These are phyloP conservation scores for Pseudoips prasinana DNA, from an alignment of 2,888 invertebrate species.

Conservation along the genomic window DNA sequence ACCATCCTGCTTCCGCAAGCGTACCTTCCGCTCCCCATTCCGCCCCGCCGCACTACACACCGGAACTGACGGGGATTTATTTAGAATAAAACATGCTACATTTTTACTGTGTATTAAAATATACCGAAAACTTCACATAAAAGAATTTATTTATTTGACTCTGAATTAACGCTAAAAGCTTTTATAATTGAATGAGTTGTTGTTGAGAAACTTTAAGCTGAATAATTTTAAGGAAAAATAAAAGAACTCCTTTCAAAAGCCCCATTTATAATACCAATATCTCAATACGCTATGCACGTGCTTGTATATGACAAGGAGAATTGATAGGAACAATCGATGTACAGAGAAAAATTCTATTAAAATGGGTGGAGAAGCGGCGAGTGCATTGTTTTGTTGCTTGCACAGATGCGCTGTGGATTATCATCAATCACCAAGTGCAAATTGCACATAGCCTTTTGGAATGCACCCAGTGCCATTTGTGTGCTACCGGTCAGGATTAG, in stretches of 20 bases:
- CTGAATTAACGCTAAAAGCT: constrained; percentile 3
- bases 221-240: too few relatives aligned
- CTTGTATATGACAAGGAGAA: constrained; percentile 17
- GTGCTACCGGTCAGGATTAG: constrained; percentile 71
- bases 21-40: constrained; percentile 69
- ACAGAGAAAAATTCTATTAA: constrained; percentile 42
- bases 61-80: constrained; percentile 69
- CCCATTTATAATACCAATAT: constrained; percentile 13
- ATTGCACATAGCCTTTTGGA: constrained; percentile 72
- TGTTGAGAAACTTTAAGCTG: too few relatives aligned
- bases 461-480: constrained; percentile 67
- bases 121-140: constrained; percentile 17
- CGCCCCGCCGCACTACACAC: constrained; percentile 63
- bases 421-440: constrained; percentile 75
- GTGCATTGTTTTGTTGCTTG: constrained; percentile 51
- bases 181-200: too few relatives aligned
- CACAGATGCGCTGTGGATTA: constrained; percentile 65
- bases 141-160: constrained; percentile 6
- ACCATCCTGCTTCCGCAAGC: constrained; percentile 76
- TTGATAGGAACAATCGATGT: constrained; percentile 22
- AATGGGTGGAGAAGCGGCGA: constrained; percentile 24
- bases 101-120: constrained; percentile 38
- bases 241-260: too few relatives aligned
- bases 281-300: not conserved
- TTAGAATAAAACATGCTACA: constrained; percentile 55